Base-by-base conservation (phyloP, 2,888 invertebrate species). In the Polia nebulosa region DNA sequence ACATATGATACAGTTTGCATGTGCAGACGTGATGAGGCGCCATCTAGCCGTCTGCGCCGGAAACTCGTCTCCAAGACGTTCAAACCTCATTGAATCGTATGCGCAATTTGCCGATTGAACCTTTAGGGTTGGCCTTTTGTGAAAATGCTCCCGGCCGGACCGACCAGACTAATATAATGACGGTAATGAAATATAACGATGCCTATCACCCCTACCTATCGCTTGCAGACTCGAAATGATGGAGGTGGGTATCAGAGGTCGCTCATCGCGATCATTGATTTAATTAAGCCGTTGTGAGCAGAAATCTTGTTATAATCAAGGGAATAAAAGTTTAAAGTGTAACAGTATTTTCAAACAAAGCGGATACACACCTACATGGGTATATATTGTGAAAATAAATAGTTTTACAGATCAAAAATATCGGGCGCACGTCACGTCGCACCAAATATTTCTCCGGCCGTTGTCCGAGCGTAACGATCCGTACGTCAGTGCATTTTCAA, bases 51-150 rank as follows among this genome's bases (percentile, higher is more conserved):
- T 89, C 91, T 90, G 85, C 86, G 77, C 84, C 88, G 90, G 91
- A 91, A 87, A 82, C 85, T 83, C 77, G 66, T 79, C 73, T 71
- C 72, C 61, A 80, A 81, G 83, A 81, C 83, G 85, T 87, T 86
- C 86, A 85, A 83, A 88, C 89, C 87, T 89, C 91, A 90, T 91
- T 91, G 90, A 89, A 87, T 89, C 86, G 87, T 88, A 89, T 89
- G 91, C 90, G 86, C 92, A 90, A 91, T 91, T 91, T 91, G 87
- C 83, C 84, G 76, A 88, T 87, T 83, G 83, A 86, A 87, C 87
- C 85, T 87, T 80, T 82, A 82, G 81, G 86, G 80, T 78, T 80
- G 83, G 78, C 84, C 87, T 85, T 85, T 88, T 87, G 87, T 87
- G 83, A 84, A 83, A 85, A 85, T 81, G 79, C 84, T 84, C 69